Percentiles rank a stretch among this genome's conserved stretches.
Conservation (phyloP, 2,113 vertebrate species). For the Callionymus lyra region DNA sequence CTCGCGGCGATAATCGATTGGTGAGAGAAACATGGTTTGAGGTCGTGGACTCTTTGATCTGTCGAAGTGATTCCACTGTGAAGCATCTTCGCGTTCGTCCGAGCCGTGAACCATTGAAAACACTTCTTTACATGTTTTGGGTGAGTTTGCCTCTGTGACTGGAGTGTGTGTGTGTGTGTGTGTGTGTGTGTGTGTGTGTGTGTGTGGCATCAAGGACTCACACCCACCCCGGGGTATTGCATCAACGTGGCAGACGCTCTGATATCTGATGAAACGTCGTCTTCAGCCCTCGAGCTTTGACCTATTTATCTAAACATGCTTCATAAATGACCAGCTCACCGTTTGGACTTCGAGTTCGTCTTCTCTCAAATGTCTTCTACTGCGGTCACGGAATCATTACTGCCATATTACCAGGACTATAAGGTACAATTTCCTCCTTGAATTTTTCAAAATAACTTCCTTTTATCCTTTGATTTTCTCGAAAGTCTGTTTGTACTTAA, state of each 20-base stretch:
- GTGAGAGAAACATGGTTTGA: conserved; percentile 39
- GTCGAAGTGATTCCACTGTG: conserved; percentile 30
- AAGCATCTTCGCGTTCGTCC: conserved; percentile 18
- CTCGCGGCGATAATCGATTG: conserved; percentile 30
- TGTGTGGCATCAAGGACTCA: conserved; percentile 39
- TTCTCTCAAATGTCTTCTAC: too few species aligned
- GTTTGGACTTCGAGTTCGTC: background rate
- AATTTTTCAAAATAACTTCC: too few species aligned
- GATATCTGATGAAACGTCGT: conserved; percentile 26
- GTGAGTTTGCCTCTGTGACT: background rate
- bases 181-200: conserved; percentile 25
- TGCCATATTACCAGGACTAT: too few species aligned
- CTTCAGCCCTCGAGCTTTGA: conserved; percentile 28
- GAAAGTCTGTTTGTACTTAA: too few species aligned
- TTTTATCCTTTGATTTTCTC: too few species aligned
- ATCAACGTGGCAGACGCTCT: conserved; percentile 19
- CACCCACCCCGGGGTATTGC: conserved; percentile 26
- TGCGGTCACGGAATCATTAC: too few species aligned
- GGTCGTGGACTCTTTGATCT: conserved; percentile 35
- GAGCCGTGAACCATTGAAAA: conserved; percentile 5
- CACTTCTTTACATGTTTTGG: conserved; percentile 7
- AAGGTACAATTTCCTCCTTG: too few species aligned
- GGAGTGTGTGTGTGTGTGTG: background rate
- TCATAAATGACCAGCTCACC: background rate
- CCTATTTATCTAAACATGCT: conserved; percentile 9